Evolutionary conservation across 2,888 invertebrate genomes (phyloP).

Genomic region (Galerucella calmariensis): DNA sequence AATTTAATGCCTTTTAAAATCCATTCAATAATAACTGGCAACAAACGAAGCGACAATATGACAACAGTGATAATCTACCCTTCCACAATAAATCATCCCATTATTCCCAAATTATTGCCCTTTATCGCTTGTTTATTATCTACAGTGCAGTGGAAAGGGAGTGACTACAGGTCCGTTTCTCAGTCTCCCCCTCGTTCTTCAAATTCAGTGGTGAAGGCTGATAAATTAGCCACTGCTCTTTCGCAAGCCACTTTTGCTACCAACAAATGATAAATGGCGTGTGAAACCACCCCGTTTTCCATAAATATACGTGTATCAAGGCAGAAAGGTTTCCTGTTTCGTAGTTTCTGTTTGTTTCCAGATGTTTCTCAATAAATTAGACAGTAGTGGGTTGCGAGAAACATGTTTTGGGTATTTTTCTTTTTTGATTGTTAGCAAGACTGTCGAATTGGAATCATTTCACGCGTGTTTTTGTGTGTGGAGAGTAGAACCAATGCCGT

Average conservation of each 20-base stretch:
- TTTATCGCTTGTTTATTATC: slow-evolving; percentile 27
- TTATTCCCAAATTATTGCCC: slow-evolving; percentile 22
- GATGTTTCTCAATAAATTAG: slow-evolving; percentile 44
- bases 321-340: slow-evolving; percentile 39
- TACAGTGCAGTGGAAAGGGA: slow-evolving; percentile 10
- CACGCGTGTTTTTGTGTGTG: not conserved
- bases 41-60: not conserved
- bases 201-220: slow-evolving; percentile 43
- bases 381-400: slow-evolving; percentile 24
- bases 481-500: no score
- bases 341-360: slow-evolving; percentile 43
- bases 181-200: slow-evolving; percentile 14
- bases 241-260: slow-evolving; percentile 41
- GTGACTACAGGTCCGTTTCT: slow-evolving; percentile 34
- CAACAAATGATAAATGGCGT: slow-evolving; percentile 49
- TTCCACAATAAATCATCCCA: slow-evolving; percentile 14
- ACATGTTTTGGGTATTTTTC: slow-evolving; percentile 17
- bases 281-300: slow-evolving; percentile 51
- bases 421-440: not conserved
- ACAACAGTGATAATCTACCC: not conserved
- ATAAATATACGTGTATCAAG: slow-evolving; percentile 47
- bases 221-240: slow-evolving; percentile 46
- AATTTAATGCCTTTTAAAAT: not conserved
- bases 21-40: not conserved
- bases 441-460: not conserved